Base-by-base conservation (phyloP, 2,888 invertebrate species). In the Nephrocerus scutellatus region DNA sequence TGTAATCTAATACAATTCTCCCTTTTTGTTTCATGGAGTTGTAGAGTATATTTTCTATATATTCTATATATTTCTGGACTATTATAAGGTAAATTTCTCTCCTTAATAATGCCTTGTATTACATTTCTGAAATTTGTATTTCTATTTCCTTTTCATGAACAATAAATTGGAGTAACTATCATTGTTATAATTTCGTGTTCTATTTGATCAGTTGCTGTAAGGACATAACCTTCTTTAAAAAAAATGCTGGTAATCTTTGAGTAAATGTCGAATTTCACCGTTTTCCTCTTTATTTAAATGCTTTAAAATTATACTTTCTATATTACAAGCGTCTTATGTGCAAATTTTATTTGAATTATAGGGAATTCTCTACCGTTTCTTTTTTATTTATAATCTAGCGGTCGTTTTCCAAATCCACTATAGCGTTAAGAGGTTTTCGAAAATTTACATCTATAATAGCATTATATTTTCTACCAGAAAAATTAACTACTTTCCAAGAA, bases 401-500 rank as follows among this genome's bases (percentile, higher is more conserved):
- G n/a, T 19, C 22, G 19, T 38, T 46, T 39, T 42, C 44, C 23
- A 39, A 13, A 29, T 41, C 30, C 19, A 39, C 39, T 30, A 30
- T 43, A 29, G 37, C 40, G 32, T 42, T 39, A 38, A 42, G 42
- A 30, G 45, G 19, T 14, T 31, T 36, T 16, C 34, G 30, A 33
- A 44, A 41, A 39, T 41, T 35, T 38, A 38, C 41, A 8, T 32
- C 36, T 32, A 39, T 39, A 30, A 40, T 44, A 19, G 30, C 40
- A 30, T 32, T 26, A 36, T 41, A 44, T 28, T 36, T 40, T 35
- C 30, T 45, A 29, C 40, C 40, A 12, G 30, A 15, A 23, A 45
- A 42, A 22, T 39, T 13, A 14, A 45, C 39, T 15, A 39, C 30
- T 25, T 37, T 42, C 42, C 45, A 45, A 6, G 31, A 37, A 14